Percentiles rank a stretch among this genome's conserved stretches.
Evolutionary conservation across 2,797 vertebrate species (phyloP).

Genomic region (Antrozous pallidus): DNA sequence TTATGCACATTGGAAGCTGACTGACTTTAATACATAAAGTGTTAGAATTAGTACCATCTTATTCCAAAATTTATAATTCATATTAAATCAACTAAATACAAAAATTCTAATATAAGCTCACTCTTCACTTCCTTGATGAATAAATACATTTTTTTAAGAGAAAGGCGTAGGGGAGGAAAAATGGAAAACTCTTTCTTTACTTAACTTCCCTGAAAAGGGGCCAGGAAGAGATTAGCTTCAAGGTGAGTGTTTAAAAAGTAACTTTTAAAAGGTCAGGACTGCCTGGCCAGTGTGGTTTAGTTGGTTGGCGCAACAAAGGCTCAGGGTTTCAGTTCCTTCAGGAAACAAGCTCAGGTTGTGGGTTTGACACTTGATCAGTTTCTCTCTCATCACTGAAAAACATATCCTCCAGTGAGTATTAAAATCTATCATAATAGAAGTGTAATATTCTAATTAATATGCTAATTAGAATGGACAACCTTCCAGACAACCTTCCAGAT

Average conservation of each 20-base stretch:
- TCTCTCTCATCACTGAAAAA: neutral
- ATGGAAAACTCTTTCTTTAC: neutral
- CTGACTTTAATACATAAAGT: constrained; percentile 40
- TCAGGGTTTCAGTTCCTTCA: neutral
- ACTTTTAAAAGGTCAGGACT: neutral
- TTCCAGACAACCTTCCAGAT: too few species aligned
- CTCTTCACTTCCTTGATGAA: constrained; percentile 30
- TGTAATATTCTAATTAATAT: too few species aligned
- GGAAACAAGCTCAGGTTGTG: neutral
- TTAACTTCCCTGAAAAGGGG: neutral
- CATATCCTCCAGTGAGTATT: neutral
- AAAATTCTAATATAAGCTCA: constrained; percentile 11
- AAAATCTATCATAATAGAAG: neutral
- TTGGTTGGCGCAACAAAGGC: neutral
- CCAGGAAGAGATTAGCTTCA: neutral
- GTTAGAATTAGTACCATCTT: constrained; percentile 30
- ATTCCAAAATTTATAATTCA: constrained; percentile 49
- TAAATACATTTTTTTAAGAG: neutral
- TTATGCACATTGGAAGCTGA: constrained; percentile 8
- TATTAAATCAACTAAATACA: constrained; percentile 29
- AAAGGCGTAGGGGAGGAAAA: neutral
- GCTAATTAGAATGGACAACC: too few species aligned
- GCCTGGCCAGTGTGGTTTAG: neutral
- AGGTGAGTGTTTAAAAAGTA: neutral
- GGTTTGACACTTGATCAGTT: neutral